These are phyloP conservation scores for Promerops cafer DNA, from an alignment of 2,113 vertebrate genomes.

Conservation along the genomic window DNA sequence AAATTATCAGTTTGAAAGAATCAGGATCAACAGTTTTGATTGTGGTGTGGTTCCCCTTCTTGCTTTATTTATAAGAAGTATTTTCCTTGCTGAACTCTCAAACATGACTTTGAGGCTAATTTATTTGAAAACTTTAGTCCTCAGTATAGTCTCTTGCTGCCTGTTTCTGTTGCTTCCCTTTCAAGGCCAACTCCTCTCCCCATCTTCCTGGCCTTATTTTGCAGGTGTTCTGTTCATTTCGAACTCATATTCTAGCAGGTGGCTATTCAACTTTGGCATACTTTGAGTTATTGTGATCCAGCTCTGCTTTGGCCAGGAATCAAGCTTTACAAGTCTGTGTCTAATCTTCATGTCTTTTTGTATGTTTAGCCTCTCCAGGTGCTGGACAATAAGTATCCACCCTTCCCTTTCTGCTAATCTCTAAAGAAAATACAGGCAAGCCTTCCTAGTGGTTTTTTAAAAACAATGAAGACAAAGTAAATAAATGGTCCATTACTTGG, in stretches of 20 bases:
- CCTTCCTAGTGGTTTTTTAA: neutral
- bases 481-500: neutral
- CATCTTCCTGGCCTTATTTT: neutral
- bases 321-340: neutral
- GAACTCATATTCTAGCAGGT: neutral
- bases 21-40: neutral
- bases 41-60: neutral
- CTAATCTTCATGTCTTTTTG: neutral
- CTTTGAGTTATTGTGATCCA: neutral
- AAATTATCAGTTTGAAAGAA: neutral
- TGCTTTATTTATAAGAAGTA: neutral
- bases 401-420: neutral
- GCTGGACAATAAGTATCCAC: neutral
- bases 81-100: neutral
- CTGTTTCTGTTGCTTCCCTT: neutral
- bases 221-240: neutral
- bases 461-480: neutral
- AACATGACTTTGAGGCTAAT: neutral
- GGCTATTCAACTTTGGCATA: neutral
- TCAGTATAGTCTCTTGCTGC: neutral
- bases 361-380: neutral
- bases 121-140: neutral
- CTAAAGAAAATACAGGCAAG: neutral
- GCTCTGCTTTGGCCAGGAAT: neutral
- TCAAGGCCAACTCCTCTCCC: neutral